A percentile compares a stretch with the other conserved stretches of the same genome.
Conservation (phyloP, 2,113 vertebrate species). For the Pimephales promelas region DNA sequence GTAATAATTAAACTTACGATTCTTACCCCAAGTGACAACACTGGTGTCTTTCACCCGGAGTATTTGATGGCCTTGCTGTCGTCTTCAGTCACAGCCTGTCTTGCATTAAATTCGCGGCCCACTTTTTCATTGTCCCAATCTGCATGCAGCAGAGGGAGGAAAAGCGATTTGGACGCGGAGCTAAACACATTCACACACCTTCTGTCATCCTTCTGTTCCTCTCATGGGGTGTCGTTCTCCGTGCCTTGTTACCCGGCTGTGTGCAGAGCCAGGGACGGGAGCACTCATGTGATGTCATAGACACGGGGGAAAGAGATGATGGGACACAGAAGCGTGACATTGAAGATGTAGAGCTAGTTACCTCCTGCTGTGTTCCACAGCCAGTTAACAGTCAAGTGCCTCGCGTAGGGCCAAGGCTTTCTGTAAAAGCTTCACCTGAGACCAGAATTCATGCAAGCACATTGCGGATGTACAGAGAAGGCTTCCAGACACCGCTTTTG, state of each 20-base stretch:
- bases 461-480: background rate
- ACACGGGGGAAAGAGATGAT: background rate
- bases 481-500: too few relatives aligned
- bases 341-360: conserved; percentile 18
- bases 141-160: conserved; percentile 22
- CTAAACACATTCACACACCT: conserved; percentile 46
- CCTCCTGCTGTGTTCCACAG: conserved; percentile 39
- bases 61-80: conserved; percentile 16
- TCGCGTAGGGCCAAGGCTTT: background rate
- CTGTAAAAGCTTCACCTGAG: background rate
- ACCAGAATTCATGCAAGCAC: background rate
- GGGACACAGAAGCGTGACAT: conserved; percentile 15
- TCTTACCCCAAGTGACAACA: conserved; percentile 1
- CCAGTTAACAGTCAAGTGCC: conserved; percentile 10
- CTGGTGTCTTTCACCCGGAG: background rate
- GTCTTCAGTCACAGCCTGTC: conserved; percentile 21
- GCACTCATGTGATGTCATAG: background rate
- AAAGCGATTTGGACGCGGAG: conserved; percentile 44
- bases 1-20: background rate
- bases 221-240: background rate
- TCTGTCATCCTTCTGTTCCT: conserved; percentile 39
- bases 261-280: background rate
- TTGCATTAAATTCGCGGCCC: conserved; percentile 20
- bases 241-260: background rate
- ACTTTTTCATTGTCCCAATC: conserved; percentile 38